Conservation (phyloP, 2,888 invertebrate species). For the Ichneumoninae sp. region DNA sequence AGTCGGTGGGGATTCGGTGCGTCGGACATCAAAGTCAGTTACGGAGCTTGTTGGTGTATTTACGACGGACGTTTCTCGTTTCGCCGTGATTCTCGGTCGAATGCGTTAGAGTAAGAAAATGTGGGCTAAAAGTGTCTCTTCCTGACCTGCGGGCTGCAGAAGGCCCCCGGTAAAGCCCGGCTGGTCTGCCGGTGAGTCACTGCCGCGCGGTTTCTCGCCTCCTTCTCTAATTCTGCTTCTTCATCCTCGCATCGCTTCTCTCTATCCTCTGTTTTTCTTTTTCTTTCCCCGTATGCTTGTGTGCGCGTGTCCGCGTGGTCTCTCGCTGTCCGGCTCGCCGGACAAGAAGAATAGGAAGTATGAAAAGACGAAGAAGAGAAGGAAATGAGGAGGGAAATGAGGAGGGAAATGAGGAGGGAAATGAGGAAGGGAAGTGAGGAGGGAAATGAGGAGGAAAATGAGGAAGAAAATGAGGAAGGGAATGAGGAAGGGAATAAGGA, state of each 20-base stretch:
- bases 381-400: too few species aligned
- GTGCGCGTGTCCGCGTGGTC: slow-evolving; percentile 31
- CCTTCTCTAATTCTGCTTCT: slow-evolving; percentile 29
- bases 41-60: slow-evolving; percentile 22
- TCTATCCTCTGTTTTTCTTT: slow-evolving; percentile 39
- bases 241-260: slow-evolving; percentile 38
- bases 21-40: slow-evolving; percentile 13
- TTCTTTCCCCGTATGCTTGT: slow-evolving; percentile 42
- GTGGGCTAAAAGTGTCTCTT: slow-evolving; percentile 82
- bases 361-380: slow-evolving; percentile 16
- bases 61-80: slow-evolving; percentile 31
- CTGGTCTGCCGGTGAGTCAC: slow-evolving; percentile 80
- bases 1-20: not conserved
- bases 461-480: too few species aligned
- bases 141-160: slow-evolving; percentile 77
- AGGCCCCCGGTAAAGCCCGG: slow-evolving; percentile 76
- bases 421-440: too few species aligned
- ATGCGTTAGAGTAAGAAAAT: slow-evolving; percentile 76
- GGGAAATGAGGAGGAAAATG: too few species aligned
- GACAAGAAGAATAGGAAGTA: slow-evolving; percentile 42
- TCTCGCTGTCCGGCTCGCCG: slow-evolving; percentile 52
- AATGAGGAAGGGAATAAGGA: too few species aligned
- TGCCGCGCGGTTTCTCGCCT: slow-evolving; percentile 61
- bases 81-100: slow-evolving; percentile 28
- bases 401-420: too few species aligned